Evolutionary conservation across 2,888 invertebrate species (phyloP), one percentile per base, ranked within the genome.

Genomic region (Ormyrus labotus): DNA sequence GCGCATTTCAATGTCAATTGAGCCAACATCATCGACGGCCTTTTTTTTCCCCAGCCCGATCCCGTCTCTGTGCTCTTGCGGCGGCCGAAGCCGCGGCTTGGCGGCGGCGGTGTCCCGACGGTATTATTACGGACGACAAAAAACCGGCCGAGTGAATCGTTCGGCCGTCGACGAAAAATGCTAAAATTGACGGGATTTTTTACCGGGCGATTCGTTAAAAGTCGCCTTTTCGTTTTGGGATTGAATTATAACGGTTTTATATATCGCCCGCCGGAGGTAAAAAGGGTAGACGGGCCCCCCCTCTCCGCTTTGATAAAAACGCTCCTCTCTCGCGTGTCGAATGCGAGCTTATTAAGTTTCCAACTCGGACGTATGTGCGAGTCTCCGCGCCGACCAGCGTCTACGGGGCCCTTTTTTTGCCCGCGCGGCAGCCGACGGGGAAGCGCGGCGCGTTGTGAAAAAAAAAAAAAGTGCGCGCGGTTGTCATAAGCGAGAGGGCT

Each of bases 291-390:
- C 4, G 50, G 6, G 7, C 5, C 60, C n/a, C 9, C 53, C 53
- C 45, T 55, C 55, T n/a, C 53, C 47, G 65, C 58, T 10, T 47
- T 53, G 67, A 72, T 53, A 78, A 78, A 78, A 78, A 72, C 72
- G 13, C 47, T n/a, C 2, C 34, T 34, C 60, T 48, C 63, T 13
- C 68, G 55, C 68, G 68, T 72, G 68, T 78, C 73, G 73, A 78
- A 78, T 73, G 58, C 61, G 55, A 57, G 73, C 73, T 78, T 73
- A 78, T 78, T 73, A 78, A 73, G 67, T 73, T 73, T 68, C 50
- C 48, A 45, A 61, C 65, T 72, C 48, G 70, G 10, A 53, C 60
- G 60, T 45, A n/a, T 55, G 51, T n/a, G n/a, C 47, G 45, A n/a
- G 34, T 67, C 34, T 67, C 51, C 51, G 61, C n/a, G 5, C 34